phyloP scores from a whole-genome alignment of 2,113 vertebrate genomes.

The Aphelocoma coerulescens region DNA sequence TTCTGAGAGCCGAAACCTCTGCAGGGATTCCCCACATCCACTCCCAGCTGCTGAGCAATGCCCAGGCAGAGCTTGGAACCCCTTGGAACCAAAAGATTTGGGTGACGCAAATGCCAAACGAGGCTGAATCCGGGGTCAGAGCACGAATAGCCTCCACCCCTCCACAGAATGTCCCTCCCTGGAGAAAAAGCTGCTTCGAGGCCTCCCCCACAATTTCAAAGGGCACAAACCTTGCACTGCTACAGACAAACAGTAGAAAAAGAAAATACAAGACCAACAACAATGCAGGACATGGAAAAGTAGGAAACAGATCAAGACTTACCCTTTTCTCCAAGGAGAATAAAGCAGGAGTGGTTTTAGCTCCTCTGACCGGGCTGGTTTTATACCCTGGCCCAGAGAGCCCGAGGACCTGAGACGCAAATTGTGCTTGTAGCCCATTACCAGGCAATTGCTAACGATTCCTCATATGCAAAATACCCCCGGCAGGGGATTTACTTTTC shows the following conservation, averaged over 20 bases:
- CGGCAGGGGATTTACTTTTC: background rate
- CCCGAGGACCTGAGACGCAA: background rate
- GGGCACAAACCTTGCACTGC: background rate
- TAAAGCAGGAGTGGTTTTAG: background rate
- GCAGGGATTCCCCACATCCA: background rate
- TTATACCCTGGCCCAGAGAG: constrained; percentile 12
- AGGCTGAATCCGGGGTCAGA: accelerated
- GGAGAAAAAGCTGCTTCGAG: background rate
- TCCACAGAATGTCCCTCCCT: background rate
- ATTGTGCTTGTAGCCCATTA: background rate
- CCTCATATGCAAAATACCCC: constrained; percentile 23
- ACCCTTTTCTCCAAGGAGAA: background rate
- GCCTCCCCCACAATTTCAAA: accelerated
- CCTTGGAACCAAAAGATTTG: accelerated
- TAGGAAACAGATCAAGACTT: background rate
- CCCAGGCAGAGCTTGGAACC: too few relatives aligned
- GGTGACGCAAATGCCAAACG: accelerated
- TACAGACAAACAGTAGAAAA: background rate
- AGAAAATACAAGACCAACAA: background rate
- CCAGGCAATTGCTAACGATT: background rate
- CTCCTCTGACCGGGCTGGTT: background rate
- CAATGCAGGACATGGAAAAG: background rate
- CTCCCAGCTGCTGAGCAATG: background rate
- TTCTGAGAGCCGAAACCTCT: background rate
- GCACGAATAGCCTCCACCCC: background rate